Evolutionary conservation across 2,797 vertebrate species (phyloP).

Genomic region (Allobates femoralis): DNA sequence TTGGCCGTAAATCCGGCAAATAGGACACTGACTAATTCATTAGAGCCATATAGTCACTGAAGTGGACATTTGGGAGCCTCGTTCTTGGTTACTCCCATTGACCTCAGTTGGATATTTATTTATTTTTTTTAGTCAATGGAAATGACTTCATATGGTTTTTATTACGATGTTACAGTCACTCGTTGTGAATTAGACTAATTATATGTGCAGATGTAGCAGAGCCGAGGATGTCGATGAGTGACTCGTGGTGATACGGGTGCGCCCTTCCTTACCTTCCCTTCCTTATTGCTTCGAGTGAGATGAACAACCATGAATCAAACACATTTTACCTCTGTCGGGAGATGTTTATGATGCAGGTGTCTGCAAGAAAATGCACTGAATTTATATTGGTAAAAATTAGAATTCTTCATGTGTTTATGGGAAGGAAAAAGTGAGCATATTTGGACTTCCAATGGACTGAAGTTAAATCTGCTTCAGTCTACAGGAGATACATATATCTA

Average conservation of each 20-base stretch:
- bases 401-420: no score
- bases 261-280: no score
- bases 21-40: conserved; percentile 30
- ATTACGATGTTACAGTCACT: neutral
- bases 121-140: conserved; percentile 3
- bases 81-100: conserved; percentile 36
- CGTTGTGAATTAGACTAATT: conserved; percentile 35
- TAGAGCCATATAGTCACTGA: neutral
- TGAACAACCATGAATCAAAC: no score
- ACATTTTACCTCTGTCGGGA: no score
- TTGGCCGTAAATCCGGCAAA: neutral
- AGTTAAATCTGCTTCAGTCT: no score
- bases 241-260: neutral
- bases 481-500: neutral
- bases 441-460: neutral
- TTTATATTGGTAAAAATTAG: no score
- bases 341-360: no score
- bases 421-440: no score
- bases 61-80: conserved; percentile 9
- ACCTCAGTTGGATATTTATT: conserved; percentile 39
- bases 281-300: no score
- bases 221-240: neutral
- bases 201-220: neutral
- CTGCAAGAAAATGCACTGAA: no score
- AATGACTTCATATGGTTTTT: conserved; percentile 39